These are phyloP conservation scores for Lycopodina hypogea DNA, from an alignment of 37 sponge, comb jelly and placozoan genomes.

Conservation along the genomic window DNA sequence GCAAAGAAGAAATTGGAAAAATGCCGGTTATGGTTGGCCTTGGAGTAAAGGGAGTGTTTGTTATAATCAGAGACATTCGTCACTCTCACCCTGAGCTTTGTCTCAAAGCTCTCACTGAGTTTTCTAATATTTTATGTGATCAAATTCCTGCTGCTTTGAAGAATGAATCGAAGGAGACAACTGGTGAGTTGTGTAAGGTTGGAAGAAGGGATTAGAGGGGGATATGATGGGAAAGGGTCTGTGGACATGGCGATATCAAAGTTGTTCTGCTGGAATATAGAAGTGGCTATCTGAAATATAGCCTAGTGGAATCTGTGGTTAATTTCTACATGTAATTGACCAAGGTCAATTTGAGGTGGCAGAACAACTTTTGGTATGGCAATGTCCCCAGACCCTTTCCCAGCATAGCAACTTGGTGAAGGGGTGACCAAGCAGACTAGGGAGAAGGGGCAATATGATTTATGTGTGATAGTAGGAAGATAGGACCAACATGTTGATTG, in stretches of 20 bases:
- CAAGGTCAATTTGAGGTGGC: too few species aligned
- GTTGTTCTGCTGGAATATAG: too few species aligned
- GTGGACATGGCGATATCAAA: background rate
- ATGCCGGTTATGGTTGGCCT: conserved; percentile 75
- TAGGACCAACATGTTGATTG: background rate
- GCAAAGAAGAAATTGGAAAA: conserved; percentile 31
- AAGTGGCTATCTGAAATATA: too few species aligned
- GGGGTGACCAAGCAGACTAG: too few species aligned
- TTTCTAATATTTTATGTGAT: conserved; percentile 76
- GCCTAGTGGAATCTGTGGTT: too few species aligned
- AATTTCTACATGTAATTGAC: too few species aligned
- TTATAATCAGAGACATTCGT: conserved; percentile 77
- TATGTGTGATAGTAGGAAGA: too few species aligned
- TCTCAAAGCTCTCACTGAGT: conserved; percentile 62
- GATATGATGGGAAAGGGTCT: background rate
- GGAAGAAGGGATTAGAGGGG: background rate
- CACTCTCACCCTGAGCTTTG: conserved; percentile 74
- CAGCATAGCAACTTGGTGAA: too few species aligned
- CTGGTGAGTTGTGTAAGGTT: conserved; percentile 28
- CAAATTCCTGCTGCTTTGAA: conserved; percentile 63
- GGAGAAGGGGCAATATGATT: too few species aligned
- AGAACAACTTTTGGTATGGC: too few species aligned
- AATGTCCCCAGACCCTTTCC: too few species aligned
- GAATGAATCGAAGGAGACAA: conserved; percentile 76
- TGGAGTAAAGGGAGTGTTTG: conserved; percentile 82